Evolutionary conservation across 2,797 vertebrate species (phyloP), one percentile per base, ranked within the genome.

Genomic region (Myripristis murdjan): DNA sequence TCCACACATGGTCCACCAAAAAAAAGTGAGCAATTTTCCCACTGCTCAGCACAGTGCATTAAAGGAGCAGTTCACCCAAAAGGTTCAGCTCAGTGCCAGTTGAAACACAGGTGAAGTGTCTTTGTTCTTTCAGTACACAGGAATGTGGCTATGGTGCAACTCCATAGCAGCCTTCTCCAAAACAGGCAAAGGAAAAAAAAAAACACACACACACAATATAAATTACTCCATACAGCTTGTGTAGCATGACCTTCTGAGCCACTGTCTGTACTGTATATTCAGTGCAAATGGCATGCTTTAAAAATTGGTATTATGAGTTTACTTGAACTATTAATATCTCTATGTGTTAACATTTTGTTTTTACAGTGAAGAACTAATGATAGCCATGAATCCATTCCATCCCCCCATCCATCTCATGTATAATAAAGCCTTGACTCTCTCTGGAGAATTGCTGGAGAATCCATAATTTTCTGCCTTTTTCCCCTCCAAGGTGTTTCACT

Each of bases 391-490:
- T 61, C 52, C 22, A 49, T 56, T 51, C 75, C 55, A 4, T 0
- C 28, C 64, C 47, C 55, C 55, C 15, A 26, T 14, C 16, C 51
- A 26, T 73, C 77, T 87, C 78, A 83, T 89, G 75, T 87, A 71
- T 88, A 79, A 86, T 73, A 86, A 88, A 87, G 58, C 39, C 64
- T 54, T 11, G 26, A 47, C 44, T 8, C 44, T 76, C 85, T 77
- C 75, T 7, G 12, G 84, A 84, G 87, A 86, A 64, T 82, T 81
- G 20, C 69, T 7, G 2, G 22, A 70, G 84, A 92, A 90, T 90
- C 87, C 33, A 62, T 87, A 55, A 89, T 88, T 79, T 89, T 59
- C 74, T 75, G 77, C 23, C 31, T 77, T 64, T 85, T 58, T 75
- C 61, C 66, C 64, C 79, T 83, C 65, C 62, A 75, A 91, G 81